These are phyloP conservation scores for Cavia porcellus DNA, from an alignment of 2,113 vertebrate genomes.

Conservation along the genomic window DNA sequence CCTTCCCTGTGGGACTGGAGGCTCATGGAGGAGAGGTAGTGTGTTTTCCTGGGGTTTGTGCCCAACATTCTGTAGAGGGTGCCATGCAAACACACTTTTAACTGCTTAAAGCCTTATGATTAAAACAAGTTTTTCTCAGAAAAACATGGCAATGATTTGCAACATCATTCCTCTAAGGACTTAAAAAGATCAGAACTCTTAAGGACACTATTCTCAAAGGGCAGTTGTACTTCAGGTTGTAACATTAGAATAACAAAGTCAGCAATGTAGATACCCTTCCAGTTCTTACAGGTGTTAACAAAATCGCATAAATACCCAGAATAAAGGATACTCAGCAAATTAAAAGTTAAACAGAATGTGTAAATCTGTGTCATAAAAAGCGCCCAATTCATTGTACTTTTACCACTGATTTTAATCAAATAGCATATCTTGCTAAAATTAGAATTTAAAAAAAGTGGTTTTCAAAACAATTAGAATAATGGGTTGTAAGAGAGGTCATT, in stretches of 20 bases:
- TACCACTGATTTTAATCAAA: conserved; percentile 8
- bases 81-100: not conserved
- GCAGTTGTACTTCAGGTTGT: not conserved
- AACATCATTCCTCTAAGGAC: not conserved
- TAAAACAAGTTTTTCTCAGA: conserved; percentile 15
- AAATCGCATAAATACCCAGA: not conserved
- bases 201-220: not conserved
- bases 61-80: not conserved
- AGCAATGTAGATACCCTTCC: not conserved
- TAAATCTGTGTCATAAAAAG: not conserved
- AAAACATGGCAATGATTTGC: conserved; percentile 30
- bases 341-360: not conserved
- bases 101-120: not conserved
- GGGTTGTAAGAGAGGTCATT: conserved; percentile 60
- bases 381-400: conserved; percentile 33
- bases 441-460: conserved; percentile 18
- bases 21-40: not conserved
- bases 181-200: conserved; percentile 38
- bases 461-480: conserved; percentile 66
- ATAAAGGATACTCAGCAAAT: not conserved
- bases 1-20: not conserved
- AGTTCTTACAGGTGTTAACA: not conserved
- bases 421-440: conserved; percentile 55
- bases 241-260: not conserved
- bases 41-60: not conserved